phyloP scores from a whole-genome alignment of 2,888 invertebrate genomes.

The Cephus runcator region DNA sequence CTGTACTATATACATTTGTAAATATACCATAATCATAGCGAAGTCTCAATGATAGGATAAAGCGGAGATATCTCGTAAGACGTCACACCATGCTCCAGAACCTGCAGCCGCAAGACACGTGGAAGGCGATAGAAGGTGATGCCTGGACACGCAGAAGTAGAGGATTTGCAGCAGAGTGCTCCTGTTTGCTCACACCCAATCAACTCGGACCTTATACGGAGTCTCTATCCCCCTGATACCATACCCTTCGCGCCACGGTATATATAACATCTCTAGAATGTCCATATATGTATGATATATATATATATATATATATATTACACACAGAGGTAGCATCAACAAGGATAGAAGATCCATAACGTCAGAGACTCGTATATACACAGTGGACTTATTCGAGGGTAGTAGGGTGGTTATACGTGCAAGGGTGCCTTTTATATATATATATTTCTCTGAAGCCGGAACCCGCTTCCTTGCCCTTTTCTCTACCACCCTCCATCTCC shows the following conservation, averaged over 20 bases:
- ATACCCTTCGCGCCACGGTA: not conserved
- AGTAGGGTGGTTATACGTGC: not conserved
- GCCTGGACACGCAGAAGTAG: constrained; percentile 34
- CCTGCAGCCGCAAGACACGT: constrained; percentile 28
- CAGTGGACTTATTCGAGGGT: not conserved
- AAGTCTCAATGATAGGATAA: not conserved
- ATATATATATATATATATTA: not conserved
- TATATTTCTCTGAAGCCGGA: not conserved
- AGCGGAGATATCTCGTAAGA: not conserved
- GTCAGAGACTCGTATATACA: not conserved
- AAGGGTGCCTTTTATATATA: not conserved
- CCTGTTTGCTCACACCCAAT: constrained; percentile 49
- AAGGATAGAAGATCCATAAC: not conserved
- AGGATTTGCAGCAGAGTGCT: constrained; percentile 35
- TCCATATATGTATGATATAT: not conserved
- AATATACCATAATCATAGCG: not conserved
- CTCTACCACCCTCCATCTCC: not conserved
- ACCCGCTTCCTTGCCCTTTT: not conserved
- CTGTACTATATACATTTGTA: not conserved
- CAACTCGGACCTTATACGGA: constrained; percentile 35
- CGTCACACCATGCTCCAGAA: not conserved
- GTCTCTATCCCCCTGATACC: not conserved
- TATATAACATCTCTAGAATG: not conserved
- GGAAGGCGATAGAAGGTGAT: constrained; percentile 32
- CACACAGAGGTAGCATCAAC: not conserved